Conservation (phyloP, 2,888 invertebrate genomes). For the Incurvaria masculella region DNA sequence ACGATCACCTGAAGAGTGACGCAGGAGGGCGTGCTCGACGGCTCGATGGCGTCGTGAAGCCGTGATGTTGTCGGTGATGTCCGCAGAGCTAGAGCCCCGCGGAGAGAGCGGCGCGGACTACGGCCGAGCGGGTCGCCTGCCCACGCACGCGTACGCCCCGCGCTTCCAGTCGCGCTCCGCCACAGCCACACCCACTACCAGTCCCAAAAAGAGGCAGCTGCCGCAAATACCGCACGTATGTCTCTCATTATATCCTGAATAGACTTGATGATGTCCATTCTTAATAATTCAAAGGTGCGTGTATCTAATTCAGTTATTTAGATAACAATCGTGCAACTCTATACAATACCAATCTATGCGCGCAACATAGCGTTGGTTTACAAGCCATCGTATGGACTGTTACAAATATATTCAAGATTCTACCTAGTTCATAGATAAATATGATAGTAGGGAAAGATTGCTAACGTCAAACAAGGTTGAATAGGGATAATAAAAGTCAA, state of each 20-base stretch:
- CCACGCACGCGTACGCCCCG: constrained; percentile 59
- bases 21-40: too few relatives aligned
- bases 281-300: not conserved
- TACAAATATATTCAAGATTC: too few relatives aligned
- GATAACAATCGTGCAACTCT: not conserved
- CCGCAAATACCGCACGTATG: constrained; percentile 80
- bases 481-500: too few relatives aligned
- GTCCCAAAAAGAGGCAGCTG: constrained; percentile 94
- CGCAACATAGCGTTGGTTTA: too few relatives aligned
- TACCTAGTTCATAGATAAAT: too few relatives aligned
- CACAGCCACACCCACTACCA: constrained; percentile 91
- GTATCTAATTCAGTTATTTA: not conserved
- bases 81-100: constrained; percentile 27
- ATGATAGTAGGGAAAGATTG: too few relatives aligned
- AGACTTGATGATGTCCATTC: not conserved
- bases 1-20: too few relatives aligned
- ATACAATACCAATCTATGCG: constrained; percentile 1
- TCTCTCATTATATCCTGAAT: not conserved
- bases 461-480: too few relatives aligned
- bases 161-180: constrained; percentile 83
- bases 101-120: constrained; percentile 25
- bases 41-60: too few relatives aligned
- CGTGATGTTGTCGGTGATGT: constrained; percentile 9
- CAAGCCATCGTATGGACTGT: too few relatives aligned
- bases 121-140: constrained; percentile 35